Conservation (phyloP, 2,113 vertebrate species). For the Cyrtonyx montezumae region DNA sequence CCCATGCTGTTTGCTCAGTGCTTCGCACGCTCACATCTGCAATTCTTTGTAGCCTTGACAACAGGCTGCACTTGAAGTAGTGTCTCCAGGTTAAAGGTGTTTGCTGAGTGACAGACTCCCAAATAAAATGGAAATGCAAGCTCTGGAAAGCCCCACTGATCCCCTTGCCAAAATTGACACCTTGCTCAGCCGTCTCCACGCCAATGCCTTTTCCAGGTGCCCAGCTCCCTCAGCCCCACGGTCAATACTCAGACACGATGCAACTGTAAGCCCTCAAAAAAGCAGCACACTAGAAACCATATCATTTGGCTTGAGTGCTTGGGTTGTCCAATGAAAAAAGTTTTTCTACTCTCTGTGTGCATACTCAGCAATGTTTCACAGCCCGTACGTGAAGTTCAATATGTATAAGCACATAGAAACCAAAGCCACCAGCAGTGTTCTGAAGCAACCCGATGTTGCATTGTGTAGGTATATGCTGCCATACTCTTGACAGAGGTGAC, state of each 20-base stretch:
- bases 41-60: constrained; percentile 42
- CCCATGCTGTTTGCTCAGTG: not conserved
- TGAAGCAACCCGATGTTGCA: not conserved
- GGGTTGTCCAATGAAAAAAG: not conserved
- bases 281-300: not conserved
- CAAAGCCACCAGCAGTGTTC: not conserved
- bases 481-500: not conserved
- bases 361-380: not conserved
- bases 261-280: not conserved
- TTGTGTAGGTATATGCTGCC: rapidly evolving
- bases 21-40: not conserved
- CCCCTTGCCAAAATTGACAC: constrained; percentile 48
- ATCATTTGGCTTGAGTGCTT: rapidly evolving
- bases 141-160: not conserved
- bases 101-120: not conserved
- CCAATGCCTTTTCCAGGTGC: constrained; percentile 53
- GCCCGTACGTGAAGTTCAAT: not conserved
- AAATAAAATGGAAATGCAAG: not conserved
- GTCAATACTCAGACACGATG: not conserved
- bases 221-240: not conserved
- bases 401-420: not conserved
- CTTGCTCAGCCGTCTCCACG: not conserved
- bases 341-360: rapidly evolving
- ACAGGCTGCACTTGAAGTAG: not conserved
- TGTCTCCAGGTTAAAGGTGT: not conserved